A percentile compares a stretch with the other conserved stretches of the same genome.
Evolutionary conservation across 2,797 vertebrate species (phyloP).

Genomic region (Poeciliopsis gracilis): DNA sequence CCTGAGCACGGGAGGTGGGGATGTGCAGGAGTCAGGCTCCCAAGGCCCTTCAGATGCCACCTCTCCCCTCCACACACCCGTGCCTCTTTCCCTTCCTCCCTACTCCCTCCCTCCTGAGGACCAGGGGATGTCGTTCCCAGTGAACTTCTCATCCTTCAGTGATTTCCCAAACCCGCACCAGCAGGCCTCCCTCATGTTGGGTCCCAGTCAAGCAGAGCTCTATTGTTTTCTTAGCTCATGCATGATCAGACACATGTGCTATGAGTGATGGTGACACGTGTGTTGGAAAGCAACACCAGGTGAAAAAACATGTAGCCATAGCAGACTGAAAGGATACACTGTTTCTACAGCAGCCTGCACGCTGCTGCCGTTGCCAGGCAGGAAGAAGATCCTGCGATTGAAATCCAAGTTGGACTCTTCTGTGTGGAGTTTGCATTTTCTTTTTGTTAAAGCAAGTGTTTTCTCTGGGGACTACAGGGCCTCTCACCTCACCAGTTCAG

Average conservation of each 20-base stretch:
- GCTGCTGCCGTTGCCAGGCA: not conserved
- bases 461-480: not conserved
- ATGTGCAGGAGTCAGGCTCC: slow-evolving; percentile 52
- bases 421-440: not conserved
- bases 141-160: slow-evolving; percentile 74
- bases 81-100: slow-evolving; percentile 35
- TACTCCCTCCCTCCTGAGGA: slow-evolving; percentile 31
- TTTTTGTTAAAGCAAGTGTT: not conserved
- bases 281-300: slow-evolving; percentile 60
- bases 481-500: not conserved
- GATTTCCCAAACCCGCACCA: slow-evolving; percentile 65
- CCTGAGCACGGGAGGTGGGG: slow-evolving; percentile 47
- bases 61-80: slow-evolving; percentile 49
- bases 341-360: slow-evolving; percentile 30
- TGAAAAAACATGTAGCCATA: slow-evolving; percentile 49
- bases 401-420: not conserved
- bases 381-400: not conserved
- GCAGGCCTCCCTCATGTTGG: slow-evolving; percentile 39
- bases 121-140: slow-evolving; percentile 69
- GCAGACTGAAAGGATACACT: slow-evolving; percentile 48
- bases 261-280: slow-evolving; percentile 66
- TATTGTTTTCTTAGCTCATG: slow-evolving; percentile 65
- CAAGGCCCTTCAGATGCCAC: slow-evolving; percentile 57
- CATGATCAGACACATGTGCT: slow-evolving; percentile 57
- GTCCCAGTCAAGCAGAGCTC: slow-evolving; percentile 54